Evolutionary conservation across 2,888 invertebrate species (phyloP).

Genomic region (Pandemis heparana): DNA sequence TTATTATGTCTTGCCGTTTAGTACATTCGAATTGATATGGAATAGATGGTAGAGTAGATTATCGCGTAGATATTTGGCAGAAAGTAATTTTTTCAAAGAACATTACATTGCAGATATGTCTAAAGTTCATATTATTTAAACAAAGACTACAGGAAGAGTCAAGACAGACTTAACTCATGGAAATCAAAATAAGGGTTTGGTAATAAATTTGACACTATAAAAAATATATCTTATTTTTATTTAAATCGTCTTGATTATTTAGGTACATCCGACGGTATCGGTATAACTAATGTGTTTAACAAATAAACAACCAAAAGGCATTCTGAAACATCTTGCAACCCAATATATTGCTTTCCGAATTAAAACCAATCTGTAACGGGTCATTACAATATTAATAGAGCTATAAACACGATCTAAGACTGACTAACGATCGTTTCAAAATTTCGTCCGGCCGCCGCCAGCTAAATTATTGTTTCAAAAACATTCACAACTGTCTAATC

Average conservation of each 20-base stretch:
- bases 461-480: slow-evolving; percentile 53
- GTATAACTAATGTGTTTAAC: not conserved
- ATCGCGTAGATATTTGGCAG: too few relatives aligned
- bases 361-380: slow-evolving; percentile 29
- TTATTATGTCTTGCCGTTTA: too few relatives aligned
- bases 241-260: not conserved
- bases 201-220: too few relatives aligned
- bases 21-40: too few relatives aligned
- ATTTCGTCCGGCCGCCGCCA: slow-evolving; percentile 50
- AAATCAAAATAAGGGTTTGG: too few relatives aligned
- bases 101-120: too few relatives aligned
- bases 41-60: too few relatives aligned
- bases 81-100: too few relatives aligned
- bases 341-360: slow-evolving; percentile 33
- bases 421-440: slow-evolving; percentile 20
- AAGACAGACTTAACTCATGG: too few relatives aligned
- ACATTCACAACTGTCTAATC: slow-evolving; percentile 53
- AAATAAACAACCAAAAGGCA: slow-evolving; percentile 23
- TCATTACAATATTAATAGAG: slow-evolving; percentile 36
- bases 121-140: too few relatives aligned
- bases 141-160: too few relatives aligned
- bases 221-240: too few relatives aligned
- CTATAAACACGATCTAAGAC: slow-evolving; percentile 35
- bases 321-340: slow-evolving; percentile 23
- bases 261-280: not conserved